phyloP scores from a whole-genome alignment of 2,888 invertebrate species.

The Leucoma salicis region DNA sequence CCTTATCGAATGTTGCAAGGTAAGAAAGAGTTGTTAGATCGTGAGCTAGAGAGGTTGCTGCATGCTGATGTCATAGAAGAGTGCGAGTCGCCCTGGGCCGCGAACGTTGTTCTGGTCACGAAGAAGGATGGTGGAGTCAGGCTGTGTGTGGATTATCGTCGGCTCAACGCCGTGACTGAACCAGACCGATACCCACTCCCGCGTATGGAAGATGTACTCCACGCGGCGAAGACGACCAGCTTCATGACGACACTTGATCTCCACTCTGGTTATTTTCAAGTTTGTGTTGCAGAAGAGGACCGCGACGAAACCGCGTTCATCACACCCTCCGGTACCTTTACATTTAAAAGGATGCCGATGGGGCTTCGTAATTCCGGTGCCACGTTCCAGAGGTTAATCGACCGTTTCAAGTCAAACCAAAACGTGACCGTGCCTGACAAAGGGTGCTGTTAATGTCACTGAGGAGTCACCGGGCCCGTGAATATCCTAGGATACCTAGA shows the following conservation, averaged over 20 bases:
- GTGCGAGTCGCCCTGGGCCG: conserved; percentile 24
- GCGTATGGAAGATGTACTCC: conserved; percentile 31
- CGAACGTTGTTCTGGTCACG: conserved; percentile 14
- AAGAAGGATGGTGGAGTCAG: conserved; percentile 25
- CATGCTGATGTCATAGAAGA: conserved; percentile 28
- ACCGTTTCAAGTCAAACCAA: conserved; percentile 7
- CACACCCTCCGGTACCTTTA: not conserved
- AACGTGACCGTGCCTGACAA: too few relatives aligned
- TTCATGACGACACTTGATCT: conserved; percentile 31
- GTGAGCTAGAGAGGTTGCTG: conserved; percentile 38
- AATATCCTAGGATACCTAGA: not conserved
- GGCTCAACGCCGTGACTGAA: conserved; percentile 31
- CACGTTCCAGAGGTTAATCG: conserved; percentile 32
- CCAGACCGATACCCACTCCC: not conserved
- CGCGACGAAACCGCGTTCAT: not conserved
- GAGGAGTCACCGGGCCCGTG: too few relatives aligned
- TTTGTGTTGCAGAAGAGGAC: conserved; percentile 7
- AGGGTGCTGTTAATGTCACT: too few relatives aligned
- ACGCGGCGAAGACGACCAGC: conserved; percentile 21
- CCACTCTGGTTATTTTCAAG: conserved; percentile 29
- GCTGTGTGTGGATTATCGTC: conserved; percentile 38
- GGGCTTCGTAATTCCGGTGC: conserved; percentile 24
- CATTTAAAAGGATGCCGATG: conserved; percentile 24
- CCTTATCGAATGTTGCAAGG: conserved; percentile 42
- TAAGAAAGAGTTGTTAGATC: conserved; percentile 27